Percentiles rank a stretch among this genome's conserved stretches.
phyloP scores from a whole-genome alignment of 64 coral and sea anemone genomes.

The Porites australiensis region DNA sequence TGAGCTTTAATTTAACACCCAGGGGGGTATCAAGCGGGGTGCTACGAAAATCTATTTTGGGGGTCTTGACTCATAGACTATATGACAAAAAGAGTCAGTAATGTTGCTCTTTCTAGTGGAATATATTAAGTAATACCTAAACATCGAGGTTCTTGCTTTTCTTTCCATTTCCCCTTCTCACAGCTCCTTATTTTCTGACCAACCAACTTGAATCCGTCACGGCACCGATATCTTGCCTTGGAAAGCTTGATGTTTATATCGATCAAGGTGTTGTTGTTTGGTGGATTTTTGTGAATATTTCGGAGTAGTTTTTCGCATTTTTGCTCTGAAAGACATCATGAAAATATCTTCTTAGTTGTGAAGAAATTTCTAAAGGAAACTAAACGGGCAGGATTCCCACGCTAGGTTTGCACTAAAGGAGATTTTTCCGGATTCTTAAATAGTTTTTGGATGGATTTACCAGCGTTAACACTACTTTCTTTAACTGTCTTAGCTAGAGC shows the following conservation, averaged over 20 bases:
- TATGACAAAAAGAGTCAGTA: not conserved
- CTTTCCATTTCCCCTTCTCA: constrained; percentile 1
- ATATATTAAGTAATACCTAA: not conserved
- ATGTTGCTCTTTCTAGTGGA: no score
- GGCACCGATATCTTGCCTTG: constrained; percentile 24
- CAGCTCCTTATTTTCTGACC: not conserved
- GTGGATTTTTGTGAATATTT: not conserved
- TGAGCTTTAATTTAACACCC: no score
- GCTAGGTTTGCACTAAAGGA: no score
- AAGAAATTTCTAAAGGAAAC: not conserved
- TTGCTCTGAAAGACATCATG: not conserved
- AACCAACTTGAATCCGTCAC: not conserved
- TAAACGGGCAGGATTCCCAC: no score
- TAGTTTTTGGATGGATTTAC: no score
- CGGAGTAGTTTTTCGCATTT: constrained; percentile 10
- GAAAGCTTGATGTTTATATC: not conserved
- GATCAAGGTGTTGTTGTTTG: not conserved
- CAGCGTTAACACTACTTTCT: no score
- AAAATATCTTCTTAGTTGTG: not conserved
- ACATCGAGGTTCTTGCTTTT: constrained; percentile 1
- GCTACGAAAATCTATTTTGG: no score
- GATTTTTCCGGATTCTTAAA: no score
- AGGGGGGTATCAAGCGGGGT: no score
- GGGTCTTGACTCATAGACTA: not conserved
- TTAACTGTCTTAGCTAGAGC: no score